Conservation (phyloP, 2,797 vertebrate genomes). For the Masticophis lateralis region DNA sequence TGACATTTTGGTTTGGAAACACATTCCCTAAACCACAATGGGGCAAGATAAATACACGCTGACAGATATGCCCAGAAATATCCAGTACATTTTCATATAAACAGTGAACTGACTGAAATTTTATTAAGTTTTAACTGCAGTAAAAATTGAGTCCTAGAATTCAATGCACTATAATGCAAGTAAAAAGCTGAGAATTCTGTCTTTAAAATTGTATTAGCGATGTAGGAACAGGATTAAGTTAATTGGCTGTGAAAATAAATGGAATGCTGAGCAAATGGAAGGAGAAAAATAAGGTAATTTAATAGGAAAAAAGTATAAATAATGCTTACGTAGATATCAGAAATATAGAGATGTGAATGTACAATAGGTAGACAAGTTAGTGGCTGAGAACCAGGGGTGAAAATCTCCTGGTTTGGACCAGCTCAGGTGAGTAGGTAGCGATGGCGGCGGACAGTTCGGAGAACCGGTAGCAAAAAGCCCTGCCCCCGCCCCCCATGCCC, state of each 20-base stretch:
- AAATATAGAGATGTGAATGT: neutral
- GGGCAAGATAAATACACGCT: slow-evolving; percentile 35
- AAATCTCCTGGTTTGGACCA: no score
- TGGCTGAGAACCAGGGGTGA: neutral
- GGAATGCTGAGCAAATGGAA: neutral
- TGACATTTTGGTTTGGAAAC: slow-evolving; percentile 35
- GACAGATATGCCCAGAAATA: slow-evolving; percentile 39
- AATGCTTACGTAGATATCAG: neutral
- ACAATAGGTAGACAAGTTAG: neutral
- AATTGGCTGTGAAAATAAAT: neutral
- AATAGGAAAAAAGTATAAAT: neutral
- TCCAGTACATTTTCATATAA: slow-evolving; percentile 14
- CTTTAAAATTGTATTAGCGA: neutral
- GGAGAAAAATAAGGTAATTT: neutral
- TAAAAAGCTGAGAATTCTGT: neutral
- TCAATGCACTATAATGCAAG: neutral
- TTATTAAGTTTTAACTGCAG: slow-evolving; percentile 3
- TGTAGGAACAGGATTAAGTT: neutral
- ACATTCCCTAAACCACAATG: slow-evolving; percentile 23
- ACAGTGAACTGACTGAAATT: neutral
- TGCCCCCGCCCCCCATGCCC: no score
- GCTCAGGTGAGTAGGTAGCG: no score
- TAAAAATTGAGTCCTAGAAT: neutral
- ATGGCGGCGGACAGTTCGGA: no score
- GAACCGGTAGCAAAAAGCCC: no score